Evolutionary conservation across 2,113 vertebrate genomes (phyloP).

Genomic region (Puma concolor): DNA sequence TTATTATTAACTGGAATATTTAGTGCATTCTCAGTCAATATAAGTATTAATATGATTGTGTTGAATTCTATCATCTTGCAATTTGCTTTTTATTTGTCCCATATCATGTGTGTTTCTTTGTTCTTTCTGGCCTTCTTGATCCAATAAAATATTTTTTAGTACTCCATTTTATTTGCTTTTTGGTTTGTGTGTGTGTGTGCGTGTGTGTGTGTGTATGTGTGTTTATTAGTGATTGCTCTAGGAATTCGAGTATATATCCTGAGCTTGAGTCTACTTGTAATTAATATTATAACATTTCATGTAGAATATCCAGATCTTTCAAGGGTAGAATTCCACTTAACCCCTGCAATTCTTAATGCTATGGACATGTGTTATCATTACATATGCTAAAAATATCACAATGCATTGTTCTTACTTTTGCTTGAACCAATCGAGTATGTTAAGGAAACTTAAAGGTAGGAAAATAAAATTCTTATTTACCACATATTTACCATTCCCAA

Average conservation of each 20-base stretch:
- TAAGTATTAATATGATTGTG: not conserved
- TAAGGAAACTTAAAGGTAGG: not conserved
- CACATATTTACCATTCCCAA: not conserved
- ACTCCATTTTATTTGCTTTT: not conserved
- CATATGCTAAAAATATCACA: not conserved
- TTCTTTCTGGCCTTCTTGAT: not conserved
- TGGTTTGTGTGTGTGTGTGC: not conserved
- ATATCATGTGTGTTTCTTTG: constrained; percentile 6
- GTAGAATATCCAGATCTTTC: constrained; percentile 8
- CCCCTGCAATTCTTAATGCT: not conserved
- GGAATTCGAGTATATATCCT: not conserved
- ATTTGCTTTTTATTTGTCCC: constrained; percentile 27
- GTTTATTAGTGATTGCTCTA: not conserved
- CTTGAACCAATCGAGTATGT: not conserved
- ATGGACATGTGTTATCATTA: not conserved
- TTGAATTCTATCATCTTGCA: not conserved
- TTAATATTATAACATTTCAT: not conserved
- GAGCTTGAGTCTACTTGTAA: not conserved
- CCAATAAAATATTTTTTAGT: not conserved
- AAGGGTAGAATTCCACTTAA: not conserved
- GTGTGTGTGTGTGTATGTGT: not conserved
- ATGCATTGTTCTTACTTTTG: constrained; percentile 5
- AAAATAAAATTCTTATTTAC: constrained; percentile 20
- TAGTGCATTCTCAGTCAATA: not conserved
- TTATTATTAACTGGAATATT: not conserved